Conservation (phyloP, 2,113 vertebrate species). For the Tragelaphus buxtoni region DNA sequence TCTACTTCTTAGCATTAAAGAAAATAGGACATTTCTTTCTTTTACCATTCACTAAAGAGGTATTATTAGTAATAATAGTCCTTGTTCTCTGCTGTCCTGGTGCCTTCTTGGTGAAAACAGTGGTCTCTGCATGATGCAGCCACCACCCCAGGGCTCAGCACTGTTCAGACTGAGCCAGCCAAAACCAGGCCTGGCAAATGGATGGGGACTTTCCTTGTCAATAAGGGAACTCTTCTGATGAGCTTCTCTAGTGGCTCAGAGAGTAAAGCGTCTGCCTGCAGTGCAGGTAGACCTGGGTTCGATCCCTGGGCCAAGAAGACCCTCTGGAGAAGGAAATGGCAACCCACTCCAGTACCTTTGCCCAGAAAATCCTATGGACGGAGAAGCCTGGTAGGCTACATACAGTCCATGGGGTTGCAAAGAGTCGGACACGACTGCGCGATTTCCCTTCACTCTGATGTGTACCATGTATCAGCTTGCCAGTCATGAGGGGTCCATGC, state of each 20-base stretch:
- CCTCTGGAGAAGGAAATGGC: too few relatives aligned
- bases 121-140: not conserved
- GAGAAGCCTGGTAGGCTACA: too few relatives aligned
- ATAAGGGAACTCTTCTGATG: not conserved
- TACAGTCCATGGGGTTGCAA: too few relatives aligned
- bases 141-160: too few relatives aligned
- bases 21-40: not conserved
- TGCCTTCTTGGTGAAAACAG: not conserved
- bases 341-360: too few relatives aligned
- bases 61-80: too few relatives aligned
- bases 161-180: not conserved
- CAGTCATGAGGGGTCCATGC: not conserved
- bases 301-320: too few relatives aligned
- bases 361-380: too few relatives aligned
- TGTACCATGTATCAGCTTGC: rapidly evolving
- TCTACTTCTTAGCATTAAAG: not conserved
- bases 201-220: not conserved
- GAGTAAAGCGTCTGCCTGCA: too few relatives aligned
- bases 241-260: too few relatives aligned
- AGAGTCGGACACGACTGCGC: too few relatives aligned
- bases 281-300: too few relatives aligned
- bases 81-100: not conserved
- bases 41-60: not conserved
- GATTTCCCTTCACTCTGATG: not conserved
- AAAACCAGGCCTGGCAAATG: not conserved